Evolutionary conservation across 2,888 invertebrate species (phyloP), one percentile per base, ranked within the genome.

Genomic region (Dryobotodes eremita): DNA sequence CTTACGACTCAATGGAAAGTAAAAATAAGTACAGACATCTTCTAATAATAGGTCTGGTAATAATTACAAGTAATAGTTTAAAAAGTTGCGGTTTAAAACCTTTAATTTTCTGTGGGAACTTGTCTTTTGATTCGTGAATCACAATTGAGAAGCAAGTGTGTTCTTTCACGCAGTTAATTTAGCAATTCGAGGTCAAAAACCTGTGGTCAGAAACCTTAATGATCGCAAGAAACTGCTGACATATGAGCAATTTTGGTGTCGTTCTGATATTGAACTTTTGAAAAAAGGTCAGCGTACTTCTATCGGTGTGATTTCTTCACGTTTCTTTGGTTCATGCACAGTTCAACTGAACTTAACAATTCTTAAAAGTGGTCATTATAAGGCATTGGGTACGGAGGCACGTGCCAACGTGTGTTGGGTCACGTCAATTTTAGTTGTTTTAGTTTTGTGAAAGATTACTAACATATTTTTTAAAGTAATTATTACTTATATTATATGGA

Each of bases 21-120:
- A 42, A 72, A 64, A 69, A 36, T 79, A 72, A 80, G 48, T 68
- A 64, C 36, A 83, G 80, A 23, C 17, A 55, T 71, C 53, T 36
- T 62, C 46, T 81, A 83, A 83, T 77, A 65, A 77, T n/a, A 80
- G 81, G 31, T 50, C 50, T 55, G 6, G 1, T 48, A 66, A 77
- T 57, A 17, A 85, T 81, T 77, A 59, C 13, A 64, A 23, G 42
- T 59, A n/a, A 59, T 82, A 70, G 46, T 68, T 74, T 64, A 6
- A 72, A 73, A 72, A 84, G 20, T 73, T 82, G 71, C 75, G 66
- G 46, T 59, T 69, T 50, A 42, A 53, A 72, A 42, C 17, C 31
- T 59, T 46, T 7, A 23, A 78, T 78, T 79, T 77, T 73, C 57
- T 75, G 82, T 88, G 88, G 48, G 88, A 88, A 85, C 42, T 42